Percentiles rank a stretch among this genome's conserved stretches.
phyloP scores from a whole-genome alignment of 2,797 vertebrate species.

The Cacajao melanocephalus region DNA sequence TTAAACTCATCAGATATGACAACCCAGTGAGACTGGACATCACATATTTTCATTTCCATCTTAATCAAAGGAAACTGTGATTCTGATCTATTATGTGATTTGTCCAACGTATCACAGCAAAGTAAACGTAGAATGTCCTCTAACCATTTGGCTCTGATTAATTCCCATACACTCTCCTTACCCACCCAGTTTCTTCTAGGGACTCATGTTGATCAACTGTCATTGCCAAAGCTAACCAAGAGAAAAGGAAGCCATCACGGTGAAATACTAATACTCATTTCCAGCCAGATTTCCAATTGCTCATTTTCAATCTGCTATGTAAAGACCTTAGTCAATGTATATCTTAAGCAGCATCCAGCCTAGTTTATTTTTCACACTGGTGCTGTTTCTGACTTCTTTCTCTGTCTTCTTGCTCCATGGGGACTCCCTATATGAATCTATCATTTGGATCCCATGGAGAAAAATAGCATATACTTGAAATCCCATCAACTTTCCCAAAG shows the following conservation, averaged over 20 bases:
- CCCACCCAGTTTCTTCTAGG: neutral
- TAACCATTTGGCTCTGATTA: neutral
- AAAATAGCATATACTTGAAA: slow-evolving; percentile 31
- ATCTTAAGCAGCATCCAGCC: neutral
- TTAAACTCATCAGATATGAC: neutral
- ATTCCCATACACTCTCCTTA: neutral
- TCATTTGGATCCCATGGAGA: neutral
- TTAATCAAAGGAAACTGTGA: neutral
- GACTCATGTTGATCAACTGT: neutral
- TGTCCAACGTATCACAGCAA: neutral
- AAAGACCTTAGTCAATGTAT: neutral
- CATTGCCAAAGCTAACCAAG: neutral
- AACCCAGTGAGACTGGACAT: neutral
- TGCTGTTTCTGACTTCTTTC: neutral
- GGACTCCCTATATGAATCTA: neutral
- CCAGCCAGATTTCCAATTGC: neutral
- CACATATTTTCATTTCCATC: neutral
- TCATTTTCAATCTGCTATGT: neutral
- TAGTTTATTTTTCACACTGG: neutral
- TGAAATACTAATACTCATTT: neutral
- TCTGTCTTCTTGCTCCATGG: neutral
- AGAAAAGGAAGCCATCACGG: neutral
- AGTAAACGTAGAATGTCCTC: neutral
- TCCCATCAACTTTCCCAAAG: slow-evolving; percentile 24
- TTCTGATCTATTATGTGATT: neutral